A percentile compares a stretch with the other conserved stretches of the same genome.
Evolutionary conservation across 2,888 invertebrate genomes (phyloP).

Genomic region (Dasysyrphus albostriatus): DNA sequence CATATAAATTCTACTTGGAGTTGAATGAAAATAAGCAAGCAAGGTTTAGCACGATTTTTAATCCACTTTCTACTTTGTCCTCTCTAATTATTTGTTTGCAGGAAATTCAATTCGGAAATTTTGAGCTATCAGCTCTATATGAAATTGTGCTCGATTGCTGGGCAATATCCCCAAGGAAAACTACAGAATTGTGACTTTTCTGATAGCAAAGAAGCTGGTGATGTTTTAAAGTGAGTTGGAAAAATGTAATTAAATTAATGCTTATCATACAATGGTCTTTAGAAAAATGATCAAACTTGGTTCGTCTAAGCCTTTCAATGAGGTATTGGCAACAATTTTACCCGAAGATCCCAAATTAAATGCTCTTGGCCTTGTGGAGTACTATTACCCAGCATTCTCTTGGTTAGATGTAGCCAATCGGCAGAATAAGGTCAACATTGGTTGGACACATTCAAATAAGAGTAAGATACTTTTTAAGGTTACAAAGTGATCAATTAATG

Average conservation of each 20-base stretch:
- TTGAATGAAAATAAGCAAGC: background rate
- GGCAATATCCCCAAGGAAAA: conserved; percentile 77
- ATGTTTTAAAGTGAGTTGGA: conserved; percentile 84
- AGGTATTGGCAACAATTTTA: background rate
- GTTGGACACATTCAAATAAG: conserved; percentile 1
- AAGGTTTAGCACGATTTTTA: background rate
- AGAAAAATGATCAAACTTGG: conserved; percentile 19
- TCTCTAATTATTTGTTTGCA: background rate
- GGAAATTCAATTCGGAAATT: conserved; percentile 21
- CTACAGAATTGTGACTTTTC: conserved; percentile 91
- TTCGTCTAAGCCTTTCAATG: background rate
- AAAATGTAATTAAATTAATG: too few species aligned
- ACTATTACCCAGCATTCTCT: background rate
- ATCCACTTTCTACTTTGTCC: too few species aligned
- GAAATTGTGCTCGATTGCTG: conserved; percentile 29
- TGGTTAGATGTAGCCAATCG: background rate
- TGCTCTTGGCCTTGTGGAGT: background rate
- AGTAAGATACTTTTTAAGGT: background rate
- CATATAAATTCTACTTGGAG: background rate
- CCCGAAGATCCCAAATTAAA: conserved; percentile 9
- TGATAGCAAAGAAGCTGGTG: conserved; percentile 90
- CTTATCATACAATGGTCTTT: too few species aligned
- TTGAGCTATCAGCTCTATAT: conserved; percentile 28
- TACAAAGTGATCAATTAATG: too few species aligned
- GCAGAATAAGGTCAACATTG: background rate